phyloP scores from a whole-genome alignment of 2,888 invertebrate species.

The Tenthredo scrophulariae region DNA sequence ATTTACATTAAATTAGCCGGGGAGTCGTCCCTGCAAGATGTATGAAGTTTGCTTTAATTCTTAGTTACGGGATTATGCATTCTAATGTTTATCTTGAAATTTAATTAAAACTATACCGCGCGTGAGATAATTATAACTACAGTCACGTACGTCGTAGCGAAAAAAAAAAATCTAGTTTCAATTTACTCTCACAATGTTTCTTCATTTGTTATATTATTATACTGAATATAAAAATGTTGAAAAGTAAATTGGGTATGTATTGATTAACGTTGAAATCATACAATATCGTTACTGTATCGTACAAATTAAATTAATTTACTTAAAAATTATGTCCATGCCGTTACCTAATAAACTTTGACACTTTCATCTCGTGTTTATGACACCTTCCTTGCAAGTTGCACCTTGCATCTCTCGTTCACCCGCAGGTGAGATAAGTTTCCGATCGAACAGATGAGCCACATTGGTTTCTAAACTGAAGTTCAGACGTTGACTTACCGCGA shows the following conservation, averaged over 20 bases:
- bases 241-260: not conserved
- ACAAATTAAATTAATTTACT: not conserved
- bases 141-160: constrained; percentile 6
- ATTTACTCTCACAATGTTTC: not conserved
- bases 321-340: not conserved
- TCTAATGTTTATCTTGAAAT: constrained; percentile 45
- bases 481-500: constrained; percentile 32
- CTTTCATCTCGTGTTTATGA: constrained; percentile 11
- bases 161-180: not conserved
- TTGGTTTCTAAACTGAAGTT: not conserved
- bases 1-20: constrained; percentile 13
- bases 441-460: constrained; percentile 22
- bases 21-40: not conserved
- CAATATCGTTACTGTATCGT: not conserved
- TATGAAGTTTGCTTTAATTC: constrained; percentile 6
- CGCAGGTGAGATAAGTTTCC: constrained; percentile 19
- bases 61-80: constrained; percentile 27
- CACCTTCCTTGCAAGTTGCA: not conserved
- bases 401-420: not conserved
- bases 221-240: not conserved
- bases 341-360: constrained; percentile 19
- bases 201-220: constrained; percentile 1
- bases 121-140: constrained; percentile 22
- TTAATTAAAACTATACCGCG: constrained; percentile 39
- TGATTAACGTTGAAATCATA: not conserved